Evolutionary conservation across 2,113 vertebrate species (phyloP).

Genomic region (Heterotis niloticus): DNA sequence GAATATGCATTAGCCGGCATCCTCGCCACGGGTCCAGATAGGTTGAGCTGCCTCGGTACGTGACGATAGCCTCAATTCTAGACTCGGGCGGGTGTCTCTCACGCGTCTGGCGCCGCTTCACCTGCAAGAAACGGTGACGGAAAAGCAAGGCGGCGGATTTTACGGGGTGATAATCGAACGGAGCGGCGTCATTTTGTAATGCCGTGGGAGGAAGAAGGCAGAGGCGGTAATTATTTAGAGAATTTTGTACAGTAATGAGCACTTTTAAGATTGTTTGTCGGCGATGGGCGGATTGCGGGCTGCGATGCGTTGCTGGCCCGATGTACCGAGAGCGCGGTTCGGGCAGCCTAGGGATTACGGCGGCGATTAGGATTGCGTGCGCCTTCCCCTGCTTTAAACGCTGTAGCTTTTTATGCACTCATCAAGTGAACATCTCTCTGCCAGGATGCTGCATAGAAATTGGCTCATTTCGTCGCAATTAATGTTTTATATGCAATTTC

Average conservation of each 20-base stretch:
- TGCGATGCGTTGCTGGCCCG: not conserved
- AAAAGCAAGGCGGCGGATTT: too few relatives aligned
- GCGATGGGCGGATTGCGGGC: not conserved
- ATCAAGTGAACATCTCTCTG: slow-evolving; percentile 5
- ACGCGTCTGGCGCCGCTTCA: not conserved
- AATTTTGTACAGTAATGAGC: not conserved
- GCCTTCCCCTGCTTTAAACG: slow-evolving; percentile 7
- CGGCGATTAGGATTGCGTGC: slow-evolving; percentile 11
- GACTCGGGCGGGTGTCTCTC: too few relatives aligned
- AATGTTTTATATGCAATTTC: slow-evolving; percentile 17
- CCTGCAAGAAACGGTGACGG: not conserved
- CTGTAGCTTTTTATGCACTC: slow-evolving; percentile 4
- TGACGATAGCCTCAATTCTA: too few relatives aligned
- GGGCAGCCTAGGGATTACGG: not conserved
- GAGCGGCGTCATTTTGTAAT: not conserved
- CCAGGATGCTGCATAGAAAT: not conserved
- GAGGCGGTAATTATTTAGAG: slow-evolving; percentile 6
- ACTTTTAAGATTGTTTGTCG: not conserved
- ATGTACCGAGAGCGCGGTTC: not conserved
- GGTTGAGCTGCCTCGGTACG: too few relatives aligned
- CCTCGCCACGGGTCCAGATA: too few relatives aligned
- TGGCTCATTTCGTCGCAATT: slow-evolving; percentile 4
- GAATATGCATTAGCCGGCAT: too few relatives aligned
- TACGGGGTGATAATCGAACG: not conserved
- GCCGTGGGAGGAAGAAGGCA: not conserved